phyloP scores from a whole-genome alignment of 1,140 invertebrate genomes.

The Trichogramma pretiosum region DNA sequence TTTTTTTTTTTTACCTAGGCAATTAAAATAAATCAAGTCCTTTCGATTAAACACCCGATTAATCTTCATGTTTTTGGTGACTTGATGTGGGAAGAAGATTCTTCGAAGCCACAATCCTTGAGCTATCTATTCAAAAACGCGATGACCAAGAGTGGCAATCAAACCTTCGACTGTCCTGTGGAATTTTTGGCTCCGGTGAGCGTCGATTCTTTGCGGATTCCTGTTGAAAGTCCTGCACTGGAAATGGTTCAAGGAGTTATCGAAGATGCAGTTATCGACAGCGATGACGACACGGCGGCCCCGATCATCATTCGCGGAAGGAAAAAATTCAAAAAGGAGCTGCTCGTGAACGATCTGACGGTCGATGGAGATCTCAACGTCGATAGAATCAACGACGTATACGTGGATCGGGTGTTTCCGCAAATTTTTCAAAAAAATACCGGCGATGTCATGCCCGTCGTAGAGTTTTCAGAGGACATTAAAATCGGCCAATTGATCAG shows the following conservation, averaged over 20 bases:
- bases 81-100: constrained; percentile 19
- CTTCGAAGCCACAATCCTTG: constrained; percentile 1
- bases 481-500: constrained; percentile 20
- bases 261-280: constrained; percentile 23
- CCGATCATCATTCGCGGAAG: constrained; percentile 20
- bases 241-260: no score
- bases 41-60: constrained; percentile 7
- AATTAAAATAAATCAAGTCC: no score
- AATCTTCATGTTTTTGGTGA: constrained; percentile 18
- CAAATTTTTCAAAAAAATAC: constrained; percentile 23
- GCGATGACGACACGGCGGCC: background rate
- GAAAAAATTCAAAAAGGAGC: constrained; percentile 23
- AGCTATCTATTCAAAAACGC: constrained; percentile 23
- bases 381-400: constrained; percentile 20
- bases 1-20: no score
- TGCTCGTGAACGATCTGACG: constrained; percentile 13
- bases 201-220: constrained; percentile 1
- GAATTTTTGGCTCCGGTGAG: background rate
- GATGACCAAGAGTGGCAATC: constrained; percentile 24
- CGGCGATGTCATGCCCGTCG: constrained; percentile 17
- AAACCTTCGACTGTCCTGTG: constrained; percentile 18
- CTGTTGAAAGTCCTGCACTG: no score
- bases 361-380: constrained; percentile 19
- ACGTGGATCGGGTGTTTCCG: constrained; percentile 24
- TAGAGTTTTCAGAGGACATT: constrained; percentile 21